phyloP scores from a whole-genome alignment of 1,140 invertebrate species.

The Trachymyrmex cornetzi region DNA sequence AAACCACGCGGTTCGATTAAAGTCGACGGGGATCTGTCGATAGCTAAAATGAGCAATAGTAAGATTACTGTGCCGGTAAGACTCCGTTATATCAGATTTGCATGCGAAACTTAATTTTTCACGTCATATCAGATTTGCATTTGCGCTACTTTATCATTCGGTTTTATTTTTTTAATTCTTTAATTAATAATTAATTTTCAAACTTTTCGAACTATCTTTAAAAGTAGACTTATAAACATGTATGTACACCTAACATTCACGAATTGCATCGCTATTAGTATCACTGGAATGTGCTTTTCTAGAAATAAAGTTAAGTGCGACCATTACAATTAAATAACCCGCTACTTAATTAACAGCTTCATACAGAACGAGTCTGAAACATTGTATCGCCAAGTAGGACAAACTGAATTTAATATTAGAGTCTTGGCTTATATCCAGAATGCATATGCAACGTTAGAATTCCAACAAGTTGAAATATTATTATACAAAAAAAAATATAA shows the following conservation, averaged over 20 bases:
- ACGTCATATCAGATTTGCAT: not conserved
- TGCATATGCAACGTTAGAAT: not conserved
- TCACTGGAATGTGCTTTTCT: constrained; percentile 27
- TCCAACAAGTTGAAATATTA: constrained; percentile 21
- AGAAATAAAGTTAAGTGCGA: constrained; percentile 43
- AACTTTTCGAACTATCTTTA: not conserved
- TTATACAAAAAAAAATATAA: not conserved
- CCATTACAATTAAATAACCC: constrained; percentile 69
- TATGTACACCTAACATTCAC: not conserved
- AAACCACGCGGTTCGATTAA: constrained; percentile 89
- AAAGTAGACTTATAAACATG: not conserved
- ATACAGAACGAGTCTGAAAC: constrained; percentile 46
- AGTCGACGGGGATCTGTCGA: constrained; percentile 89
- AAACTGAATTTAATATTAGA: constrained; percentile 71
- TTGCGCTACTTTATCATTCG: not conserved
- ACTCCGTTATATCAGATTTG: constrained; percentile 53
- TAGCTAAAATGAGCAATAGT: constrained; percentile 88
- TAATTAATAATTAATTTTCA: too few relatives aligned
- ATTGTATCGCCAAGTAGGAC: constrained; percentile 48
- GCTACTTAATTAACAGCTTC: constrained; percentile 74
- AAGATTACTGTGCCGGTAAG: constrained; percentile 89
- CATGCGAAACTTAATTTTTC: not conserved
- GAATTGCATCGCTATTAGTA: constrained; percentile 29
- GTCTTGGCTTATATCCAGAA: constrained; percentile 26
- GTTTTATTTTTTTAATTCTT: not conserved